phyloP scores from a whole-genome alignment of 2,888 invertebrate genomes.

The Byasa hedistus region DNA sequence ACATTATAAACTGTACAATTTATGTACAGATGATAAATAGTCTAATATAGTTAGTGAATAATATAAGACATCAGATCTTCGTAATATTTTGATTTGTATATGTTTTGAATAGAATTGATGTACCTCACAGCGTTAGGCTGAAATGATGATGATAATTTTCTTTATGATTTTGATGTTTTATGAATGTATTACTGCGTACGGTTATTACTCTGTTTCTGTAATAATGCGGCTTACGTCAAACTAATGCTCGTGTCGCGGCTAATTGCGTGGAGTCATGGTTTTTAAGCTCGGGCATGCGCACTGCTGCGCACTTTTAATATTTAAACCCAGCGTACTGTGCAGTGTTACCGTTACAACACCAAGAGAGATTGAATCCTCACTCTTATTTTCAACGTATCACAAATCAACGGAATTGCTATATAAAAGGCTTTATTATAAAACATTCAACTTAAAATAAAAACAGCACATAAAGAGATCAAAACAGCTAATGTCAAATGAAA shows the following conservation, averaged over 20 bases:
- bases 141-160: neutral
- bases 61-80: too few species aligned
- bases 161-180: neutral
- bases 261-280: conserved; percentile 53
- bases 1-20: neutral
- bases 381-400: conserved; percentile 67
- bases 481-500: neutral
- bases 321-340: conserved; percentile 62
- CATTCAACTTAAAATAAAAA: neutral
- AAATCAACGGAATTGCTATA: conserved; percentile 42
- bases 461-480: neutral
- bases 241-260: conserved; percentile 36
- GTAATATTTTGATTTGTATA: neutral
- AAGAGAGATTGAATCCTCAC: conserved; percentile 67
- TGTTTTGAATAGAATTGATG: too few species aligned
- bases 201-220: conserved; percentile 10
- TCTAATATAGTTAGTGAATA: neutral
- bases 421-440: neutral
- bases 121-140: too few species aligned
- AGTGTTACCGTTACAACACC: conserved; percentile 60
- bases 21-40: conserved; percentile 1
- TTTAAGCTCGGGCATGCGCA: conserved; percentile 59
- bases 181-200: conserved; percentile 1
- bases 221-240: conserved; percentile 36
- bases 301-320: conserved; percentile 58